Evolutionary conservation across 2,113 vertebrate genomes (phyloP).

Genomic region (Pteropus alecto): DNA sequence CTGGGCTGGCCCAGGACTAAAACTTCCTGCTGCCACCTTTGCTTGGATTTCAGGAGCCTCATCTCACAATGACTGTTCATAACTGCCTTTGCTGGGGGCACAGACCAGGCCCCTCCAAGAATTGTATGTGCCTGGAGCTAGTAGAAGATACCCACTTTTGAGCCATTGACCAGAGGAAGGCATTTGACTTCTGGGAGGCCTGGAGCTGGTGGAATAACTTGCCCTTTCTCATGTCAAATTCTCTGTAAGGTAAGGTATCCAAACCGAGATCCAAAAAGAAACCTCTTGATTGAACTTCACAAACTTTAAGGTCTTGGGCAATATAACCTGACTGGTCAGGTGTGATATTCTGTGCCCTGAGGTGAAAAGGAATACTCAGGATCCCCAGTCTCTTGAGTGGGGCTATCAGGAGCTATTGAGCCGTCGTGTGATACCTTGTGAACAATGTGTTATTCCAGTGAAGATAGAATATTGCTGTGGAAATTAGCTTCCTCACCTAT

Average conservation of each 20-base stretch:
- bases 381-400: background rate
- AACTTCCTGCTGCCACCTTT: background rate
- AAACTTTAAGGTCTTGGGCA: background rate
- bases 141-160: background rate
- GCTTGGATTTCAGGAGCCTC: background rate
- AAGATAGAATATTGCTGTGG: background rate
- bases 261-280: background rate
- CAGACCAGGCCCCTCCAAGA: background rate
- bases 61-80: background rate
- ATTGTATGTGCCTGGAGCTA: background rate
- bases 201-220: background rate
- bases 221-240: background rate
- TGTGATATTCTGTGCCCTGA: background rate
- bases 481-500: background rate
- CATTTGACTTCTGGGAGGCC: background rate
- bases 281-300: background rate
- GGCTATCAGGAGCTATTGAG: background rate
- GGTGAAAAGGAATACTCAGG: background rate
- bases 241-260: background rate
- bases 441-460: background rate
- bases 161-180: background rate
- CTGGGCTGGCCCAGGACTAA: background rate
- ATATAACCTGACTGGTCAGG: background rate
- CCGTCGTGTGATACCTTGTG: background rate
- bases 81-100: background rate